Conservation (phyloP, 2,113 vertebrate genomes). For the Ictalurus furcatus region DNA sequence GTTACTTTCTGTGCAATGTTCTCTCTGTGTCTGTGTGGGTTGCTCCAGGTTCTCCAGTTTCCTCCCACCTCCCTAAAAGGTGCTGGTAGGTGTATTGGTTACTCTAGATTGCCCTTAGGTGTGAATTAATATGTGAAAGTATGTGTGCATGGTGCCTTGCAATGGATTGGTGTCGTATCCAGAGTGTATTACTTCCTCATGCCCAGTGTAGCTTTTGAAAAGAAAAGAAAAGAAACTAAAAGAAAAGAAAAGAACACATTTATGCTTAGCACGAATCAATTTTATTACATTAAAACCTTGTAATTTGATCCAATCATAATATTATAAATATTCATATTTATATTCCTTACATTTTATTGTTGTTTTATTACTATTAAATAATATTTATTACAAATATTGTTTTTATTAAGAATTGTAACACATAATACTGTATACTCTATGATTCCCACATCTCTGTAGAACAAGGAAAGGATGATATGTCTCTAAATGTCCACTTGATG, state of each 20-base stretch:
- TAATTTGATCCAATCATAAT: neutral
- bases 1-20: neutral
- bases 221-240: neutral
- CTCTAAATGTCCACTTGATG: constrained; percentile 32
- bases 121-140: too few species aligned
- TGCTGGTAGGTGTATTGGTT: neutral
- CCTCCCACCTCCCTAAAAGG: neutral
- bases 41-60: neutral
- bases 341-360: neutral
- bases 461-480: neutral
- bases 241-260: neutral
- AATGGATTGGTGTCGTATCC: too few species aligned
- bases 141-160: too few species aligned
- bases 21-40: neutral
- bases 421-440: neutral
- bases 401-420: neutral
- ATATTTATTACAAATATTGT: neutral
- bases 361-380: neutral
- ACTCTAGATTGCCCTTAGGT: neutral
- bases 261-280: neutral
- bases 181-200: too few species aligned
- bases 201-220: neutral
- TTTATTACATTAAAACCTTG: neutral
- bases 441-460: neutral
- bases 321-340: neutral